These are phyloP conservation scores for Limanda limanda DNA, from an alignment of 2,113 vertebrate species.

Conservation along the genomic window DNA sequence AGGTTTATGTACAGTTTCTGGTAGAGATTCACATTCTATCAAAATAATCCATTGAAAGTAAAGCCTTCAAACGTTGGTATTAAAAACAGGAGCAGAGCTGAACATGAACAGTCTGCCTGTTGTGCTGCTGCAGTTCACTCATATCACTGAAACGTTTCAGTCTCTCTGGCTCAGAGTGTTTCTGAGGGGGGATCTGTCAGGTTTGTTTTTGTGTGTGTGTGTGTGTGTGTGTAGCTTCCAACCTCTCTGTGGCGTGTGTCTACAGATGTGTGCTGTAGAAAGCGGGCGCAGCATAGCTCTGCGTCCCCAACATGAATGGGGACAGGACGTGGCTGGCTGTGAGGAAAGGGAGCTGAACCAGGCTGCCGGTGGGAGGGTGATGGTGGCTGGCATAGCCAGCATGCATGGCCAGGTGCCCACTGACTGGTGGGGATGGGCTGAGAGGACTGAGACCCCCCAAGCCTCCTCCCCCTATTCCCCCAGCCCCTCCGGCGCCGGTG, in stretches of 20 bases:
- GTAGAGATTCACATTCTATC: constrained; percentile 77
- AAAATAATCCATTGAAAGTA: constrained; percentile 73
- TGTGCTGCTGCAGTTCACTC: constrained; percentile 9
- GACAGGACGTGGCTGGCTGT: constrained; percentile 92
- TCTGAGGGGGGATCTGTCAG: neutral
- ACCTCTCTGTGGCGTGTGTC: constrained; percentile 35
- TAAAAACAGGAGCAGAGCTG: constrained; percentile 58
- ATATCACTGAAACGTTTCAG: constrained; percentile 1
- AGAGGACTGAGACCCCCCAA: constrained; percentile 83
- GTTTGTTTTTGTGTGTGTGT: constrained; percentile 16
- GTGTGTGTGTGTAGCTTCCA: constrained; percentile 1
- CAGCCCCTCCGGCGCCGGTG: constrained; percentile 76
- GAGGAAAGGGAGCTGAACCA: constrained; percentile 96
- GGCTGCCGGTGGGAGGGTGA: constrained; percentile 83
- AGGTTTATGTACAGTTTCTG: constrained; percentile 75
- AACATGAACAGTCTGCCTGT: constrained; percentile 18
- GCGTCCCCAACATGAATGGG: constrained; percentile 95
- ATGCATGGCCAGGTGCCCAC: constrained; percentile 89
- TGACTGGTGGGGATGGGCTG: constrained; percentile 86
- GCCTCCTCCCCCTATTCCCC: constrained; percentile 74
- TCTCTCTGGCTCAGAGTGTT: constrained; percentile 14
- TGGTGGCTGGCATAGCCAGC: constrained; percentile 86
- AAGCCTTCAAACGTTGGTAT: constrained; percentile 57
- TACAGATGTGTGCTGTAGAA: constrained; percentile 98
- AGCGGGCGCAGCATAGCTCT: constrained; percentile 93